Percentiles rank a stretch among this genome's conserved stretches.
Conservation (phyloP, 2,888 invertebrate genomes). For the Harmothoe impar region DNA sequence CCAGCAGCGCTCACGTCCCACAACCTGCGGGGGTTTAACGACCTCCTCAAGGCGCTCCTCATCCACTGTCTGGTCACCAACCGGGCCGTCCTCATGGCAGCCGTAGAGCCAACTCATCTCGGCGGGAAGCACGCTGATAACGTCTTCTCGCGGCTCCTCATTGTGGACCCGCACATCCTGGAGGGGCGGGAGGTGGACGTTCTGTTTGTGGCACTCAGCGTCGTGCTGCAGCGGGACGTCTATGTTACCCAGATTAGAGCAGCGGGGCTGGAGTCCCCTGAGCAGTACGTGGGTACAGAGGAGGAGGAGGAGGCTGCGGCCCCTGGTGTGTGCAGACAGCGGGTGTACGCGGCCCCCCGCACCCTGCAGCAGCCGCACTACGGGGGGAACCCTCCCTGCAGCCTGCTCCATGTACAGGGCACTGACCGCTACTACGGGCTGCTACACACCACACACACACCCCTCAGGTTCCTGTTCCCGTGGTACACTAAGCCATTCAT, state of each 20-base stretch:
- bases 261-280: background rate
- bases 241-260: background rate
- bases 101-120: background rate
- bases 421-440: no score
- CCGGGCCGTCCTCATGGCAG: background rate
- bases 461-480: no score
- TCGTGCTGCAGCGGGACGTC: background rate
- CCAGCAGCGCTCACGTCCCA: background rate
- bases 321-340: background rate
- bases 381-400: background rate
- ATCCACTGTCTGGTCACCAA: background rate
- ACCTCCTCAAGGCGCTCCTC: background rate
- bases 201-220: slow-evolving; percentile 1
- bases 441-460: no score
- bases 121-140: background rate
- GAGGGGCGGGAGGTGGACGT: background rate
- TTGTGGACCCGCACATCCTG: background rate
- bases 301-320: background rate
- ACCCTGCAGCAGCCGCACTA: background rate
- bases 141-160: background rate
- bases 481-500: no score
- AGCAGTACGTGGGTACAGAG: background rate
- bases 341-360: background rate
- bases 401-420: background rate
- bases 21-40: background rate